These are phyloP conservation scores for Chaunax sp. DNA, from an alignment of 2,797 vertebrate species.

Conservation along the genomic window DNA sequence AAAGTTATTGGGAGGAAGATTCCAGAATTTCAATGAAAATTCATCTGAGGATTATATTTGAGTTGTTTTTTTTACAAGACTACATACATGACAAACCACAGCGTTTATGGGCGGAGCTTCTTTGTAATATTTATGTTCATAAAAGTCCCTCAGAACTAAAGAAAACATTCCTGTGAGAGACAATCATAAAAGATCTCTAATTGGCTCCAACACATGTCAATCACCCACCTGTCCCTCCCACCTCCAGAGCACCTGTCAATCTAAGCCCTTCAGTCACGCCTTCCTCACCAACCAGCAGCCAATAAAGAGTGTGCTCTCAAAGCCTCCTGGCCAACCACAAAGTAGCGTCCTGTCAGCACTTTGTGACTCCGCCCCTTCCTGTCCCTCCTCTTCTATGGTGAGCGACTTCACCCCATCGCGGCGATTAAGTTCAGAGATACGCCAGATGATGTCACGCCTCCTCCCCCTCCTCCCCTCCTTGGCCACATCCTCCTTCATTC, in stretches of 20 bases:
- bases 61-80: too few relatives aligned
- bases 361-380: neutral
- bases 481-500: too few relatives aligned
- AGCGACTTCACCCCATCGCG: fast-evolving
- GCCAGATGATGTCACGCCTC: neutral
- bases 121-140: too few relatives aligned
- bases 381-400: conserved; percentile 19
- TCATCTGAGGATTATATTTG: too few relatives aligned
- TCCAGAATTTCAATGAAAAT: too few relatives aligned
- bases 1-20: too few relatives aligned
- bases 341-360: neutral
- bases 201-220: conserved; percentile 35
- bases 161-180: too few relatives aligned
- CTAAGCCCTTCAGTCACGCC: too few relatives aligned
- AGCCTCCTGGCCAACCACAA: conserved; percentile 21
- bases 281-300: conserved; percentile 18
- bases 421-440: conserved; percentile 7
- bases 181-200: neutral
- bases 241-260: neutral
- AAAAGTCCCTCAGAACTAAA: too few relatives aligned
- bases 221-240: neutral
- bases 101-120: too few relatives aligned
- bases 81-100: too few relatives aligned
- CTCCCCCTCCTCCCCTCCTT: neutral
- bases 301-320: neutral